Evolutionary conservation across 2,888 invertebrate genomes (phyloP).

Genomic region (Apomyelois bistriatella): DNA sequence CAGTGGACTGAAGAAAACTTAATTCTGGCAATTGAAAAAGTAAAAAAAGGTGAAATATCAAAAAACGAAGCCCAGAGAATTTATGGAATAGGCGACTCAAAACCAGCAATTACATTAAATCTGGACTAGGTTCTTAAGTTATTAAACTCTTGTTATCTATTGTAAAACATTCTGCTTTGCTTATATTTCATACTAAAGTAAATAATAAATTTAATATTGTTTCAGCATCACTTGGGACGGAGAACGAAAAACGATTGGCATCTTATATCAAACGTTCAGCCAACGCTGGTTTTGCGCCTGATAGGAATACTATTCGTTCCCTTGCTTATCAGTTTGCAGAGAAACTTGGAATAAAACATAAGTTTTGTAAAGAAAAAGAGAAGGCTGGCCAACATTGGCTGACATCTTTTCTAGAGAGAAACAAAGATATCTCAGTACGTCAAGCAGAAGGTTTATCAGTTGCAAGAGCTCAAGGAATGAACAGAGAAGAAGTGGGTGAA

Average conservation of each 20-base stretch:
- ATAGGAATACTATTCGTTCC: neutral
- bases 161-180: no score
- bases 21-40: no score
- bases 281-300: neutral
- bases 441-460: conserved; percentile 29
- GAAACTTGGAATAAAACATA: neutral
- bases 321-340: neutral
- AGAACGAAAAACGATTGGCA: neutral
- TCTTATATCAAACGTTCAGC: neutral
- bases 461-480: neutral
- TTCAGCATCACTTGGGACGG: neutral
- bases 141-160: no score
- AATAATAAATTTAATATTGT: no score
- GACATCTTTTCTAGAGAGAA: neutral
- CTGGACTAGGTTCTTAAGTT: no score
- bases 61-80: no score
- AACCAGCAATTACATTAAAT: no score
- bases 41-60: no score
- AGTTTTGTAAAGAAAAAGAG: neutral
- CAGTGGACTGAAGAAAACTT: no score
- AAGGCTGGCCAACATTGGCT: neutral
- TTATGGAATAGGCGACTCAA: no score
- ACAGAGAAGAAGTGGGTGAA: conserved; percentile 12
- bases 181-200: no score
- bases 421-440: conserved; percentile 7